Percentiles rank a stretch among this genome's conserved stretches.
Conservation (phyloP, 1,140 invertebrate species). For the Samia ricini region DNA sequence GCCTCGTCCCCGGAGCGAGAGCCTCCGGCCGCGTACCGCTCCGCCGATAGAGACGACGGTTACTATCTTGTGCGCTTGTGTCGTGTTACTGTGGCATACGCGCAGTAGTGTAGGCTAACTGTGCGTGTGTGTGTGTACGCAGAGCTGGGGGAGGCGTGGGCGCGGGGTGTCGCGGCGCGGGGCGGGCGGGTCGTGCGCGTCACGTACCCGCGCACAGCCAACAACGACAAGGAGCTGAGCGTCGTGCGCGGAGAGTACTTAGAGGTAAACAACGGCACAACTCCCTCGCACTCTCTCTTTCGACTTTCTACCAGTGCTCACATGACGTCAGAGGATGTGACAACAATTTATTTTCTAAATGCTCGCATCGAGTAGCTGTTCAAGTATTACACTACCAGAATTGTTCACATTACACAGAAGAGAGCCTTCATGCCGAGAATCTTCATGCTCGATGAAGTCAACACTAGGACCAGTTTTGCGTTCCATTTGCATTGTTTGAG, state of each 20-base stretch:
- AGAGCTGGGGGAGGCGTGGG: constrained; percentile 80
- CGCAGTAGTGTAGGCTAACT: not conserved
- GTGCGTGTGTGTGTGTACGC: not conserved
- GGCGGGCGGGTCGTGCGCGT: constrained; percentile 94
- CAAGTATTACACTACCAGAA: too few species aligned
- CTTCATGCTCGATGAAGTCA: too few species aligned
- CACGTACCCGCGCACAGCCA: constrained; percentile 96
- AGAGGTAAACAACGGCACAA: constrained; percentile 89
- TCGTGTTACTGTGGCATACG: not conserved
- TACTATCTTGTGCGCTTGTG: not conserved
- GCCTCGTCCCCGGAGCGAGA: constrained; percentile 70
- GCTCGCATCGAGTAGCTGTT: too few species aligned
- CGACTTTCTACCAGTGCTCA: too few species aligned
- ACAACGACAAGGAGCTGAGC: constrained; percentile 98
- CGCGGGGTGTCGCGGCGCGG: constrained; percentile 85
- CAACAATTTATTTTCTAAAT: too few species aligned
- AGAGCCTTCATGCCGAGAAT: too few species aligned
- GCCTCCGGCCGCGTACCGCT: constrained; percentile 44
- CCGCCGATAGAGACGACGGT: constrained; percentile 53
- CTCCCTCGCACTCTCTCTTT: too few species aligned
- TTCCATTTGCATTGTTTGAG: too few species aligned
- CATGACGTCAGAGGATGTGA: too few species aligned
- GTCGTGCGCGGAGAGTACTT: constrained; percentile 97
- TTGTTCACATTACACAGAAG: too few species aligned
- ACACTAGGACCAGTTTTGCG: too few species aligned